These are phyloP conservation scores for Schizaphis graminum DNA, from an alignment of 2,888 invertebrate genomes.

Conservation along the genomic window DNA sequence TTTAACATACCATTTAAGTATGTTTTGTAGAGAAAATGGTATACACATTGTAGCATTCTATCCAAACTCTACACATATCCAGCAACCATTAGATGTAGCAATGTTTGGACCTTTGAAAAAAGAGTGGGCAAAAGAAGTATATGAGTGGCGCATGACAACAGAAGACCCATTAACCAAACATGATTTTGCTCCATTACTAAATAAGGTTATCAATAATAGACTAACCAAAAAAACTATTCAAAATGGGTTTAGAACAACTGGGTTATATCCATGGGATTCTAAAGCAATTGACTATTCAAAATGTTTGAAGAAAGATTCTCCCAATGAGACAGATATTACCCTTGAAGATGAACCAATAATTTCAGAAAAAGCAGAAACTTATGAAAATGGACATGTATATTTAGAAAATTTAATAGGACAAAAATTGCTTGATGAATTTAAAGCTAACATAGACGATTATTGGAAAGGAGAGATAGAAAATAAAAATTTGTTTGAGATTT, in stretches of 20 bases:
- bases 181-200: neutral
- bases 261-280: neutral
- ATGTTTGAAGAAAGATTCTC: neutral
- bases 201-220: neutral
- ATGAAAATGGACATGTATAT: slow-evolving; percentile 11
- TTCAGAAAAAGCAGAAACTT: neutral
- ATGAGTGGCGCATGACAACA: neutral
- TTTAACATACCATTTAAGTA: no score
- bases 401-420: slow-evolving; percentile 10
- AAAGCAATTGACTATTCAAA: slow-evolving; percentile 12
- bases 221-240: neutral
- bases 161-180: neutral
- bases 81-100: neutral
- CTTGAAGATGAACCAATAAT: neutral
- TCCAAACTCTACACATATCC: no score
- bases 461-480: neutral
- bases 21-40: no score
- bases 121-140: slow-evolving; percentile 22
- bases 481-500: slow-evolving; percentile 2
- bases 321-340: neutral
- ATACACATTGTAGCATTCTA: no score
- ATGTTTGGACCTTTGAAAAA: slow-evolving; percentile 28
- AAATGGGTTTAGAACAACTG: slow-evolving; percentile 10
- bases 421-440: neutral
- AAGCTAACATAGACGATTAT: neutral